Evolutionary conservation across 2,888 invertebrate genomes (phyloP), one percentile per base, ranked within the genome.

Genomic region (Ctenicera cuprea): DNA sequence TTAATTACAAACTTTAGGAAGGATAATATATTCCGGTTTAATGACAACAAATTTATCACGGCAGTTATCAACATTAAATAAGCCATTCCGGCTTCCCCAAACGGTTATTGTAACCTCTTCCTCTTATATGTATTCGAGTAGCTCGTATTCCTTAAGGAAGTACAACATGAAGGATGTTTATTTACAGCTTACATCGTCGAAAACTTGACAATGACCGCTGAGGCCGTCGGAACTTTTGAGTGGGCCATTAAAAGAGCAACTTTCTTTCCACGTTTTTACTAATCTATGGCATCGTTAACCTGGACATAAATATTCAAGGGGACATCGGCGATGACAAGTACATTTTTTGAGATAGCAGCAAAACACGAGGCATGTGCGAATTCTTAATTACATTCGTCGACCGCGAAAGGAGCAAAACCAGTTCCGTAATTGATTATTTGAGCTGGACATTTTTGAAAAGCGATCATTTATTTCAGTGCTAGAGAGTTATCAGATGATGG

Each of bases 11-110:
- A 77, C 70, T 71, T 73, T 76, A 78, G 77, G 80, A 76, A 73
- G 80, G 78, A 64, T 80, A 79, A 80, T 80, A 79, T 79, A 80
- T 81, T 80, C 76, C 64, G 63, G 64, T 71, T 74, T 78, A 82
- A 81, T 79, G 80, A 82, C 81, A 80, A 77, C 77, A 78, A 80
- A 81, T 82, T 83, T 81, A 83, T 83, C 82, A 81, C 76, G 63
- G 66, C 71, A 71, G 78, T 77, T 80, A 80, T 78, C 79, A 78
- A 75, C 71, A 71, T 77, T 77, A 76, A 77, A 77, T 77, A 74
- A 73, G 73, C 68, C 73, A 77, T 75, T 69, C 45, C 41, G 63
- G 68, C 57, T 64, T 22, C 65, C 57, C 59, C 63, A 41, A 70
- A 70, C 63, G 20, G 52, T 70, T 69, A 62, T 69, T 69, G 22